Conservation (phyloP, 2,797 vertebrate species). For the Acomys russatus region DNA sequence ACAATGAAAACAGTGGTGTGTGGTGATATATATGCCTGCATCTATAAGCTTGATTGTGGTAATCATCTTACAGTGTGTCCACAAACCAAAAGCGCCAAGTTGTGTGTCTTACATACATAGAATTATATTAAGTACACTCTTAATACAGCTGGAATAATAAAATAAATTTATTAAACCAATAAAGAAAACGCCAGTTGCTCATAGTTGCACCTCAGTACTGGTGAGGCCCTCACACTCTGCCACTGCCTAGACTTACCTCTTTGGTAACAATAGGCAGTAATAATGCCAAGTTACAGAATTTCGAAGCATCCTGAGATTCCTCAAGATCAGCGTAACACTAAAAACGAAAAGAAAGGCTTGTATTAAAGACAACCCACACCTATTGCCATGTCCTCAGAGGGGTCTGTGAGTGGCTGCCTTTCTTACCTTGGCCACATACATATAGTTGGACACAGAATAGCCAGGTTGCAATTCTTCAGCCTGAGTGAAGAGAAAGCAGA, state of each 20-base stretch:
- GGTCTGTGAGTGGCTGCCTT: conserved; percentile 36
- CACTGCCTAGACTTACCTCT: conserved; percentile 73
- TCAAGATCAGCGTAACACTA: conserved; percentile 76
- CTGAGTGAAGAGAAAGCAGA: conserved; percentile 86
- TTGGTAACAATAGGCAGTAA: conserved; percentile 70
- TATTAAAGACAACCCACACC: conserved; percentile 12
- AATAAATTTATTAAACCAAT: neutral
- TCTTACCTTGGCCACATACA: conserved; percentile 97
- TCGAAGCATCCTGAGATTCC: conserved; percentile 46
- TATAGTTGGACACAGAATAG: conserved; percentile 96
- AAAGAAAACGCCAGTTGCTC: neutral
- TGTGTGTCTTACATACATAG: neutral
- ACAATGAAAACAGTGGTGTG: neutral
- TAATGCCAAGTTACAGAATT: conserved; percentile 72
- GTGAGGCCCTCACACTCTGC: rapidly evolving
- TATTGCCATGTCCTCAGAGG: neutral
- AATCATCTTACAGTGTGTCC: neutral
- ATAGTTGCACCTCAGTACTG: neutral
- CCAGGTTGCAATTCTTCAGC: conserved; percentile 95
- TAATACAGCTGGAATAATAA: neutral
- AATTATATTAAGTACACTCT: neutral
- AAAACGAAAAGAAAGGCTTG: conserved; percentile 30
- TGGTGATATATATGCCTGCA: neutral
- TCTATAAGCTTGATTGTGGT: neutral
- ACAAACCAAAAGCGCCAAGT: neutral